These are phyloP conservation scores for Germaria angustata DNA, from an alignment of 2,888 invertebrate species.

Conservation along the genomic window DNA sequence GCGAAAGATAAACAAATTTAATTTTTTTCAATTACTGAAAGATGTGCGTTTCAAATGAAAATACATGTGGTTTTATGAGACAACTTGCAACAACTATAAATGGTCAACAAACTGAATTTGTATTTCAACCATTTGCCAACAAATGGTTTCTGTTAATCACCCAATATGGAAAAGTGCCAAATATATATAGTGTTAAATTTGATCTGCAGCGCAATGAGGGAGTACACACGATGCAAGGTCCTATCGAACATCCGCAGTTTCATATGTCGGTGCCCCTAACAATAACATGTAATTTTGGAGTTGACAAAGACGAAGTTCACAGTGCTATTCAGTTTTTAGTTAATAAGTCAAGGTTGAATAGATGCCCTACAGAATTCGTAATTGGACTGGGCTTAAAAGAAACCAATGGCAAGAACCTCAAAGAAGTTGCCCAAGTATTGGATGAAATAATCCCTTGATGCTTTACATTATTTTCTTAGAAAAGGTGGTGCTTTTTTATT, in stretches of 20 bases:
- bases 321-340: slow-evolving; percentile 77
- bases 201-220: slow-evolving; percentile 72
- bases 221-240: slow-evolving; percentile 64
- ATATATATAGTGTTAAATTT: slow-evolving; percentile 75
- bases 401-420: slow-evolving; percentile 71
- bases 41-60: slow-evolving; percentile 55
- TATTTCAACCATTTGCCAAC: slow-evolving; percentile 75
- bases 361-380: slow-evolving; percentile 73
- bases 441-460: slow-evolving; percentile 65
- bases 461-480: slow-evolving; percentile 1
- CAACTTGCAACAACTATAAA: slow-evolving; percentile 73
- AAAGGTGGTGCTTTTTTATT: slow-evolving; percentile 63
- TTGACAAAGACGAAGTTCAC: slow-evolving; percentile 74
- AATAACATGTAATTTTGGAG: slow-evolving; percentile 74
- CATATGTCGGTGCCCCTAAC: slow-evolving; percentile 74
- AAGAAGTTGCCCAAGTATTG: slow-evolving; percentile 72
- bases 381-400: slow-evolving; percentile 75
- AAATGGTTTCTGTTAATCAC: slow-evolving; percentile 77
- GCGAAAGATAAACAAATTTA: no score
- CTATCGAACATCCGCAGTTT: slow-evolving; percentile 70
- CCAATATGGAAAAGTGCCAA: slow-evolving; percentile 76
- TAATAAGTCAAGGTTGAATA: slow-evolving; percentile 74
- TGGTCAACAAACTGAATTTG: slow-evolving; percentile 75
- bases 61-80: slow-evolving; percentile 71
- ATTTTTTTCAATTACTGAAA: no score